A percentile compares a stretch with the other conserved stretches of the same genome.
These are phyloP conservation scores for Rhadinocentrus ornatus DNA, from an alignment of 2,797 vertebrate species.

Conservation along the genomic window DNA sequence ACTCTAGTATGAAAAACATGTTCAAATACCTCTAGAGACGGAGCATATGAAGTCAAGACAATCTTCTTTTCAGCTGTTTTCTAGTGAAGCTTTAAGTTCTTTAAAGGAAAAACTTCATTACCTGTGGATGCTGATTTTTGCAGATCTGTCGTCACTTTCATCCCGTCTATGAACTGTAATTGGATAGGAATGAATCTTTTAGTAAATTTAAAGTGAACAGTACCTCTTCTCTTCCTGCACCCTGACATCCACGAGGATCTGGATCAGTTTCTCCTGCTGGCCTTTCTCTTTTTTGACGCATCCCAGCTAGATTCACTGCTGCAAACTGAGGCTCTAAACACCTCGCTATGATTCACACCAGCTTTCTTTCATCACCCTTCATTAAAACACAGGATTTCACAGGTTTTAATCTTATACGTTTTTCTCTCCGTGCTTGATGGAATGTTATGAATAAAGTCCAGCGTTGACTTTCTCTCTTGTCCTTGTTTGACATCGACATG, in stretches of 20 bases:
- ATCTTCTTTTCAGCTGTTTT: not conserved
- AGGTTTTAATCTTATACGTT: not conserved
- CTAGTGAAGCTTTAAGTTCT: not conserved
- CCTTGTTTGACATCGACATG: not conserved
- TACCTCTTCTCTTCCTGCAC: conserved; percentile 1
- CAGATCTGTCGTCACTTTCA: not conserved
- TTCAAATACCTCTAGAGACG: too few species aligned
- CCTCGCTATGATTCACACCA: conserved; percentile 39
- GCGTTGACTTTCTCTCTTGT: not conserved
- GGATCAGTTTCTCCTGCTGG: conserved; percentile 6
- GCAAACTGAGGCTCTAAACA: conserved; percentile 21
- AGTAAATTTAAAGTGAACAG: not conserved
- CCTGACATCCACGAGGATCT: not conserved
- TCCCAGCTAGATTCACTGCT: conserved; percentile 43
- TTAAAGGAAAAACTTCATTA: not conserved
- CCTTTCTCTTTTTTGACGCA: conserved; percentile 2
- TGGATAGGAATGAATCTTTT: not conserved
- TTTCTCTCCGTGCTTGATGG: not conserved
- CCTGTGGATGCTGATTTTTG: not conserved
- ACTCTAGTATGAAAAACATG: conserved; percentile 1
- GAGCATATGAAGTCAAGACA: not conserved
- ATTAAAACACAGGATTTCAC: not conserved
- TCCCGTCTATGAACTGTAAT: not conserved
- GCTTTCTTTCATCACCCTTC: not conserved
- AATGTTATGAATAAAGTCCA: not conserved